Percentiles rank a stretch among this genome's conserved stretches.
These are phyloP conservation scores for Takifugu flavidus DNA, from an alignment of 2,113 vertebrate species.

Conservation along the genomic window DNA sequence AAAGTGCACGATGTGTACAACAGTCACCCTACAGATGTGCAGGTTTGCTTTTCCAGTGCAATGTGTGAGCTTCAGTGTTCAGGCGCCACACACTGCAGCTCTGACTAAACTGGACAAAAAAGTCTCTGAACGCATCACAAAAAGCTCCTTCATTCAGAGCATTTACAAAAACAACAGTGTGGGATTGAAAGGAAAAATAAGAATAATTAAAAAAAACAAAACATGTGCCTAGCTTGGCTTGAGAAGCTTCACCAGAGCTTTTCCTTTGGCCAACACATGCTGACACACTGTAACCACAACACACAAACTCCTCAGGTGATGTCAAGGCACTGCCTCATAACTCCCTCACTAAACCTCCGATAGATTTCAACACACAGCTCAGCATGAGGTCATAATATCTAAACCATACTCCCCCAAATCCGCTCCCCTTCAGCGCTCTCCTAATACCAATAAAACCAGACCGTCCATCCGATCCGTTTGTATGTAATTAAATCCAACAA, in stretches of 20 bases:
- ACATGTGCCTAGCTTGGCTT: conserved; percentile 18
- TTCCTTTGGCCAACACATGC: conserved; percentile 19
- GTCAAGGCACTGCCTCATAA: neutral
- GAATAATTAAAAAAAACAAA: conserved; percentile 1
- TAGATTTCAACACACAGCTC: conserved; percentile 44
- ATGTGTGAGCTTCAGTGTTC: conserved; percentile 9
- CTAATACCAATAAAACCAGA: neutral
- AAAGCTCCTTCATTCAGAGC: conserved; percentile 33
- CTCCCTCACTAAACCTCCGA: conserved; percentile 7
- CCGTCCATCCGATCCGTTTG: conserved; percentile 33
- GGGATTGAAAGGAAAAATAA: conserved; percentile 30
- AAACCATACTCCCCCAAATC: conserved; percentile 43
- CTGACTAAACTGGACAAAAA: conserved; percentile 50
- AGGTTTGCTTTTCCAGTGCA: conserved; percentile 51
- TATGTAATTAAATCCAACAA: conserved; percentile 50
- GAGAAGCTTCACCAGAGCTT: conserved; percentile 22
- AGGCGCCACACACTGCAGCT: conserved; percentile 34
- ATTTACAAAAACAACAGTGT: conserved; percentile 45
- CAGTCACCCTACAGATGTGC: conserved; percentile 12
- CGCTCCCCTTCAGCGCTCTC: conserved; percentile 21
- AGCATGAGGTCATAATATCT: conserved; percentile 42
- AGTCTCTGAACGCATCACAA: conserved; percentile 46
- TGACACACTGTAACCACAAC: neutral
- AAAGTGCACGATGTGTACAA: conserved; percentile 6
- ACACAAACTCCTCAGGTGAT: conserved; percentile 12